Evolutionary conservation across 2,888 invertebrate genomes (phyloP), one percentile per base, ranked within the genome.

Genomic region (Gari tellinella): DNA sequence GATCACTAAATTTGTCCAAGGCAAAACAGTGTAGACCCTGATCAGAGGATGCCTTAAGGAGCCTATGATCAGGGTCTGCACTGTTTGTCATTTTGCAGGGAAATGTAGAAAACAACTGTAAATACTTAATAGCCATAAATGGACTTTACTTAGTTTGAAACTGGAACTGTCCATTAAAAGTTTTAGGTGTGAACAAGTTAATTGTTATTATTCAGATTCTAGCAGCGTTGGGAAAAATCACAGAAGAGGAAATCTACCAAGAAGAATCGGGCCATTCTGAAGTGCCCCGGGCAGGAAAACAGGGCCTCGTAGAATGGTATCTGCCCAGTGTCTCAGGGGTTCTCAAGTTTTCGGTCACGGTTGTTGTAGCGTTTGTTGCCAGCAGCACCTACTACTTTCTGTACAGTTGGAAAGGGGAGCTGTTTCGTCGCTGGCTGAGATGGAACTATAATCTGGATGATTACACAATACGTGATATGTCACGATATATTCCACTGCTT

Each of bases 251-350:
- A 49, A 89, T 90, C 26, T 86, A 86, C 83, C 58, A 78, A 40
- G 79, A 81, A 26, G 90, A 90, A 74, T 88, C 89, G 15, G 82
- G 84, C 52, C 76, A 73, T 1, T 76, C 76, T 38, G 67, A 51
- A 38, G 76, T 79, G 21, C 76, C 79, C 1, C 8, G 23, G 8
- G 74, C 74, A 1, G 45, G 76, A 1, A 45, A 49, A 0, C 66
- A 49, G 19, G 58, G 61, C 17, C 61, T 64, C 17, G 19, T 76
- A 0, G 78, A 81, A 31, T 40, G 49, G n/a, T 68, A 69, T 31
- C 56, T 76, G 0, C 81, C 81, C 0, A 74, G 78, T 31, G 57
- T 55, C n/a, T 48, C 78, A 1, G 45, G 65, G 1, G 14, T 78
- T 1, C 23, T 79, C 21, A 38, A 57, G 31, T 68, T 70, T 49